phyloP scores from a whole-genome alignment of 2,113 vertebrate species.

The Actenoides hombroni region DNA sequence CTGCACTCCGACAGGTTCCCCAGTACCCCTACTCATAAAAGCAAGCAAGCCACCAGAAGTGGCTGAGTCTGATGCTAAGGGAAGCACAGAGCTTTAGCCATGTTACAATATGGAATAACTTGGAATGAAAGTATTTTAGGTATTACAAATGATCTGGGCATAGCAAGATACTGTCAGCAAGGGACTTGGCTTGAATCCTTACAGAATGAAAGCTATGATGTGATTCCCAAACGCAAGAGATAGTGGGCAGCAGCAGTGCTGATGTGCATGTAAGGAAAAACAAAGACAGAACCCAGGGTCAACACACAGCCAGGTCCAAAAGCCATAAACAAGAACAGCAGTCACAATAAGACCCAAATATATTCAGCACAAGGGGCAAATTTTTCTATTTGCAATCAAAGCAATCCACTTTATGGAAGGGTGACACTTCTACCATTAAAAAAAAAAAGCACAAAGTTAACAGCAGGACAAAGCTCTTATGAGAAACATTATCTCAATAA shows the following conservation, averaged over 20 bases:
- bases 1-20: not conserved
- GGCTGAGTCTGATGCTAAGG: not conserved
- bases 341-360: not conserved
- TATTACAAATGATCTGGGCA: not conserved
- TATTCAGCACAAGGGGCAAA: not conserved
- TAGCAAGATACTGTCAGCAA: not conserved
- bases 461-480: constrained; percentile 3
- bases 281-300: not conserved
- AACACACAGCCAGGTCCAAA: not conserved
- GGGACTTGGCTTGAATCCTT: not conserved
- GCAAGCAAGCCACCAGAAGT: not conserved
- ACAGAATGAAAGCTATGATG: not conserved
- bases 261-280: not conserved
- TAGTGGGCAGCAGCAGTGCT: not conserved
- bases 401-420: not conserved
- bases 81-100: not conserved
- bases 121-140: not conserved
- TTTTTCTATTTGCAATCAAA: not conserved
- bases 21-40: not conserved
- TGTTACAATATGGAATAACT: not conserved
- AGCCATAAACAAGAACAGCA: not conserved
- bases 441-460: not conserved
- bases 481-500: constrained; percentile 4
- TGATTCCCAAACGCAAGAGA: not conserved
- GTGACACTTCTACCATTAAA: not conserved